phyloP scores from a whole-genome alignment of 2,888 invertebrate genomes.

The Rotaria socialis region DNA sequence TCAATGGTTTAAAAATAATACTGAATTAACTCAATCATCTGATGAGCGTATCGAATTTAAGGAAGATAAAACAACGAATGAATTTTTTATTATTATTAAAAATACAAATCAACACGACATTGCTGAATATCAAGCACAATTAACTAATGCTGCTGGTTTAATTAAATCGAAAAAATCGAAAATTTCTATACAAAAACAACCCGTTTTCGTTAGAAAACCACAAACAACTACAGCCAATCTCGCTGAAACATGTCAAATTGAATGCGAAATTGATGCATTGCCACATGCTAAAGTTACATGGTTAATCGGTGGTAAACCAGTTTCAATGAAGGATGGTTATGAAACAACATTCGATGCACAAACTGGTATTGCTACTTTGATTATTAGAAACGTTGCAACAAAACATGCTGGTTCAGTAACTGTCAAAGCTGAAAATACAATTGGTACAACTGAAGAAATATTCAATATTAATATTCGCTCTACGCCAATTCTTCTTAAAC shows the following conservation, averaged over 20 bases:
- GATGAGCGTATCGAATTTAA: conserved; percentile 37
- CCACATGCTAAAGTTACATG: conserved; percentile 43
- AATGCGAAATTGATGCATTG: conserved; percentile 38
- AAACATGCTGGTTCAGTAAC: conserved; percentile 30
- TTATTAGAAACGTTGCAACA: not conserved
- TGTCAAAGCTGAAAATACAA: conserved; percentile 39
- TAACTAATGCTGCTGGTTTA: conserved; percentile 39
- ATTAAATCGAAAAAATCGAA: conserved; percentile 1
- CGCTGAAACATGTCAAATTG: not conserved
- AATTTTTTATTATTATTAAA: conserved; percentile 39
- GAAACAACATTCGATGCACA: conserved; percentile 7
- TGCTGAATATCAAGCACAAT: conserved; percentile 37
- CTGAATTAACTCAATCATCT: conserved; percentile 51
- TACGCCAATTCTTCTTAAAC: conserved; percentile 41
- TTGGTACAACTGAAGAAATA: conserved; percentile 43
- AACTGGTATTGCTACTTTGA: conserved; percentile 28
- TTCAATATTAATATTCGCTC: conserved; percentile 41
- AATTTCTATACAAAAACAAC: conserved; percentile 22
- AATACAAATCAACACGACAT: conserved; percentile 35
- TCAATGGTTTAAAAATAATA: conserved; percentile 56
- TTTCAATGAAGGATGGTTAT: conserved; percentile 21
- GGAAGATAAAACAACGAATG: conserved; percentile 34
- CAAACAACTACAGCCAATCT: not conserved
- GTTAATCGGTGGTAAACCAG: conserved; percentile 55
- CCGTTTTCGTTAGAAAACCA: conserved; percentile 30